A percentile compares a stretch with the other conserved stretches of the same genome.
Conservation (phyloP, 2,797 vertebrate genomes). For the Rhinichthys osculus region DNA sequence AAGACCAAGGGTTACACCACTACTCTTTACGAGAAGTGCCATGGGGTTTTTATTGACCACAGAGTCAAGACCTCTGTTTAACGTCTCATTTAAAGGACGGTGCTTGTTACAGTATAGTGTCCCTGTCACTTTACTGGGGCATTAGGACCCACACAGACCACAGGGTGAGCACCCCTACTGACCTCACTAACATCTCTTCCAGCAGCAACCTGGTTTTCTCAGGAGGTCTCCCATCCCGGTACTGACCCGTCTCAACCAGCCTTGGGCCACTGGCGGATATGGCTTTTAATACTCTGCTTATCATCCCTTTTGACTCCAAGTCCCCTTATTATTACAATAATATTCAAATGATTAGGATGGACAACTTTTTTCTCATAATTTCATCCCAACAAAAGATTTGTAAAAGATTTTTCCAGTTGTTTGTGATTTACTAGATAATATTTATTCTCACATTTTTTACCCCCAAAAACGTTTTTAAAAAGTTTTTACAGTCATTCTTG, state of each 20-base stretch:
- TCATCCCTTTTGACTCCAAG: not conserved
- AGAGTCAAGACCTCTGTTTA: not conserved
- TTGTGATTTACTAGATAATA: too few species aligned
- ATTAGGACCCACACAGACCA: not conserved
- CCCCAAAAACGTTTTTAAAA: too few species aligned
- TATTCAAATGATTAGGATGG: not conserved
- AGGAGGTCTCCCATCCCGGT: not conserved
- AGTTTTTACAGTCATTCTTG: too few species aligned
- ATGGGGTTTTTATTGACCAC: not conserved
- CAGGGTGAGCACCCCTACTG: not conserved
- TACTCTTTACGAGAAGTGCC: not conserved
- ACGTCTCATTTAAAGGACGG: not conserved
- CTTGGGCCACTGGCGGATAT: not conserved
- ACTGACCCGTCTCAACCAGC: not conserved
- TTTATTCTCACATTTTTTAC: not conserved
- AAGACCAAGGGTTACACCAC: not conserved
- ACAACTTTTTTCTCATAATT: too few species aligned
- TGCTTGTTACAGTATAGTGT: not conserved
- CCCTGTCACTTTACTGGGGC: not conserved
- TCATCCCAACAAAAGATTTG: too few species aligned
- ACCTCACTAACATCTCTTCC: too few species aligned
- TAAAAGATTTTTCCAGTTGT: too few species aligned
- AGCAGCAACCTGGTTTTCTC: not conserved
- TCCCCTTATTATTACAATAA: not conserved
- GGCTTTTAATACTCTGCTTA: not conserved